Base-by-base conservation (phyloP, 2,113 vertebrate genomes). In the Tetraodon nigroviridis region DNA sequence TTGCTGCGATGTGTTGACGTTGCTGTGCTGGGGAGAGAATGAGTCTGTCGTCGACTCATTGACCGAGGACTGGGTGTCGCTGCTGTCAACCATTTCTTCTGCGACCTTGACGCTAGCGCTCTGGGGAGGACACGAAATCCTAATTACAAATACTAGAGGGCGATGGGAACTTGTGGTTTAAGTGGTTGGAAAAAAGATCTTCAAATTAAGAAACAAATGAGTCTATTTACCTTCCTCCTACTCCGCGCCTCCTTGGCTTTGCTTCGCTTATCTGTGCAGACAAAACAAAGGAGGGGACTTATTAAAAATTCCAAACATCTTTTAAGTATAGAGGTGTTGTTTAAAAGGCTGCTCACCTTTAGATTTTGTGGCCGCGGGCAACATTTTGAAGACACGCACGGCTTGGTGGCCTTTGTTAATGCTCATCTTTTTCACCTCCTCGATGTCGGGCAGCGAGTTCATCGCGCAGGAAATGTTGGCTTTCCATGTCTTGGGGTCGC, bases 401-500 rank as follows among this genome's bases (percentile, higher is more conserved):
- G 97, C 97, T 0, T 89, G 89, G 68, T 92, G 93, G 32, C 97
- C 97, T 75, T 94, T 98, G 88, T 98, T 94, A 67, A 94, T 37
- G 74, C 96, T 98, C 78, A 81, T 90, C 72, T 95, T 91, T 78
- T 96, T 98, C 61, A 98, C 93, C 79, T 99, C 95, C 66, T 96
- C 89, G 0, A 99, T 95, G 83, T 99, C 97, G 0, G 95, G 94
- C 55, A 99, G 85, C 0, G 97, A 99, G 71, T 99, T 99, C 95
- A 99, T 95, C 3, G 97, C 97, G 29, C 96, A 98, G 41, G 96
- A 95, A 61, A 99, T 98, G 71, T 99, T 99, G 5, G 97, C 95
- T 83, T 99, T 99, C 97, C 97, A 98, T 0, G 96, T 98, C 86
- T 99, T 99, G 0, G 97, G 93, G 69, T 99, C 97, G 1, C 81